Evolutionary conservation across 2,888 invertebrate genomes (phyloP).

Genomic region (Brachyptera risi): DNA sequence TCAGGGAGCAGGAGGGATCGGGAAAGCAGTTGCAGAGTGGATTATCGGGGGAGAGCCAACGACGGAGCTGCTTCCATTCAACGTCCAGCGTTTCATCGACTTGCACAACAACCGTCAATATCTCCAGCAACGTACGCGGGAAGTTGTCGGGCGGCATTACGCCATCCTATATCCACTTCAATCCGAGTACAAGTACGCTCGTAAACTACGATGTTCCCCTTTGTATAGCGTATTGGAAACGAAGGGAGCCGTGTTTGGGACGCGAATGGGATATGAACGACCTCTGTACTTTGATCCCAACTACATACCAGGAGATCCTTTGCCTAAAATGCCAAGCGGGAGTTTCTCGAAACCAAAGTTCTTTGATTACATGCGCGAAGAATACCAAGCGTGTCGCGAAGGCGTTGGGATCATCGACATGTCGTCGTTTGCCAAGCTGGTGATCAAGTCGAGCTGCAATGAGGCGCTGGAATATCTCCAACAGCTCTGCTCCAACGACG

Average conservation of each 20-base stretch:
- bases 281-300: conserved; percentile 63
- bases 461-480: conserved; percentile 62
- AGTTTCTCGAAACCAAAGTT: conserved; percentile 66
- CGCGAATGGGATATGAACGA: conserved; percentile 67
- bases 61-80: conserved; percentile 57
- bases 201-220: conserved; percentile 61
- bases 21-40: conserved; percentile 64
- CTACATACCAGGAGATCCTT: conserved; percentile 49
- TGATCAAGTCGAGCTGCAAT: conserved; percentile 58
- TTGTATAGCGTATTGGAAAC: conserved; percentile 62
- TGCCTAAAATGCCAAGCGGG: conserved; percentile 54
- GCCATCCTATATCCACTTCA: conserved; percentile 55
- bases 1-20: conserved; percentile 67
- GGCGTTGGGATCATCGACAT: conserved; percentile 75
- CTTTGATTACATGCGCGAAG: conserved; percentile 63
- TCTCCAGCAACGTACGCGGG: conserved; percentile 58
- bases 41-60: conserved; percentile 61
- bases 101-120: conserved; percentile 61
- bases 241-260: conserved; percentile 62
- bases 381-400: conserved; percentile 68
- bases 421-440: conserved; percentile 73
- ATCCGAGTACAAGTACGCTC: conserved; percentile 57
- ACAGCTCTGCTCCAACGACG: conserved; percentile 61
- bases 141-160: conserved; percentile 61
- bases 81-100: conserved; percentile 60